phyloP scores from a whole-genome alignment of 2,113 vertebrate species.

The Sinosuthora webbiana region DNA sequence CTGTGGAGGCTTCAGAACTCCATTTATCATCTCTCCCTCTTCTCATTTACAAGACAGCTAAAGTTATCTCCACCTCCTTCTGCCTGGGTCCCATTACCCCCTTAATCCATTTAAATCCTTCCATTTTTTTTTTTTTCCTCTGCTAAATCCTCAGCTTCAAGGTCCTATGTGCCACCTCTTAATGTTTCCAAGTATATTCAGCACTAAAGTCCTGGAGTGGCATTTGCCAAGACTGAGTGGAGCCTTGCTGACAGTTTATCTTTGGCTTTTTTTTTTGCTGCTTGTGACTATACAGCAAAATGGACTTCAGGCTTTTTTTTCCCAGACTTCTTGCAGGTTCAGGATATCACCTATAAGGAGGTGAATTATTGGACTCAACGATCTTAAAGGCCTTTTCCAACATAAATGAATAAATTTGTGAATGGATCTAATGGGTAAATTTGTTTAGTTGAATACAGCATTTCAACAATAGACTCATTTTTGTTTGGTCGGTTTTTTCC shows the following conservation, averaged over 20 bases:
- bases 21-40: neutral
- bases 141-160: neutral
- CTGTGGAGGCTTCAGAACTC: neutral
- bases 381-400: neutral
- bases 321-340: neutral
- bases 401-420: neutral
- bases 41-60: neutral
- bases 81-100: neutral
- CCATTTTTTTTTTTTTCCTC: neutral
- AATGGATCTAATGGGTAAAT: neutral
- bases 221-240: neutral
- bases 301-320: neutral
- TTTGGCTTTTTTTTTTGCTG: neutral
- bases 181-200: neutral
- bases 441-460: neutral
- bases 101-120: slow-evolving; percentile 35
- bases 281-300: neutral
- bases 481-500: neutral
- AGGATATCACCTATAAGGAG: neutral
- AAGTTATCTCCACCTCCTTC: slow-evolving; percentile 34
- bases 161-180: neutral
- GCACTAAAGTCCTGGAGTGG: neutral
- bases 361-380: neutral
- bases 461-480: neutral
- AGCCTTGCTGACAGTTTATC: neutral